A percentile compares a stretch with the other conserved stretches of the same genome.
Evolutionary conservation across 2,797 vertebrate species (phyloP).

Genomic region (Numenius phaeopus): DNA sequence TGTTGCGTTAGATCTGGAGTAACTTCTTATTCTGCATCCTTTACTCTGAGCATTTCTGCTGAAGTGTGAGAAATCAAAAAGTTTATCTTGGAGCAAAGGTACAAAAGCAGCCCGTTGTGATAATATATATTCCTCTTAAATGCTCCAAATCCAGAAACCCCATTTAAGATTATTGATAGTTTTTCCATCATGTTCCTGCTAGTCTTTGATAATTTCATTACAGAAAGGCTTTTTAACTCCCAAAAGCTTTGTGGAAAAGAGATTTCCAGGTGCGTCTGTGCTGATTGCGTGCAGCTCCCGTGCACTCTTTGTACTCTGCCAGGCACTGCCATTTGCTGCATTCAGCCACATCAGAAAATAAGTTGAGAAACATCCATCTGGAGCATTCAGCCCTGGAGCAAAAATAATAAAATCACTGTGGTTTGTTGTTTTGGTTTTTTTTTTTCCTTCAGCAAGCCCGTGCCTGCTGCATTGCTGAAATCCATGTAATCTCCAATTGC

Average conservation of each 20-base stretch:
- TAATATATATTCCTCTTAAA: background rate
- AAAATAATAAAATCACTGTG: background rate
- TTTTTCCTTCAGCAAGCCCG: background rate
- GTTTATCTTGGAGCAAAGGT: background rate
- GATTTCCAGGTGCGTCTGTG: background rate
- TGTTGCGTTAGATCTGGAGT: background rate
- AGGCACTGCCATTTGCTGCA: background rate
- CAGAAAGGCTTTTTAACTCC: background rate
- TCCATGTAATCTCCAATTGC: fast-evolving
- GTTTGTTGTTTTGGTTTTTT: background rate
- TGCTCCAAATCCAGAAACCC: background rate
- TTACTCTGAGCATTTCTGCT: background rate
- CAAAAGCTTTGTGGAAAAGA: background rate
- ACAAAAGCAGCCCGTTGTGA: background rate
- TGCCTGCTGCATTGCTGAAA: background rate
- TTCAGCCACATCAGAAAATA: background rate
- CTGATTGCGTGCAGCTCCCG: fast-evolving
- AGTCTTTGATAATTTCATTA: background rate
- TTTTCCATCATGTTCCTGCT: background rate
- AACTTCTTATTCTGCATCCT: background rate
- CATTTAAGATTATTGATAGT: background rate
- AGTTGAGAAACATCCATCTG: background rate
- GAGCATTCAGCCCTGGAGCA: background rate
- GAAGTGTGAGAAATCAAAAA: background rate
- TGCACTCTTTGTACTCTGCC: background rate